phyloP scores from a whole-genome alignment of 2,113 vertebrate genomes.

The Naja naja region DNA sequence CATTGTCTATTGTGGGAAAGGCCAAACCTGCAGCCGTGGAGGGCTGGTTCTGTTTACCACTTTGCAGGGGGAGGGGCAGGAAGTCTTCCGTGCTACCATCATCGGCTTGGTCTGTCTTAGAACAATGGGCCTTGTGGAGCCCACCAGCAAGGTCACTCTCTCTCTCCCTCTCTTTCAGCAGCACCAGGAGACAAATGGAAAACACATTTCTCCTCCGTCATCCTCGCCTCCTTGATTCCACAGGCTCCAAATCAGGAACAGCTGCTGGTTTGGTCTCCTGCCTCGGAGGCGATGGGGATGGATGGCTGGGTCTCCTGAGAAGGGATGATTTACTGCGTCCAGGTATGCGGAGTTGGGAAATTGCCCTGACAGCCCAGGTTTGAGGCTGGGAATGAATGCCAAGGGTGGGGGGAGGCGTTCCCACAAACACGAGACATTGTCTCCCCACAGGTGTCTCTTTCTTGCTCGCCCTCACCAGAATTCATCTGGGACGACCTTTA shows the following conservation, averaged over 20 bases:
- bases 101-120: not conserved
- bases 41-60: slow-evolving; percentile 26
- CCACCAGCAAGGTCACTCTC: rapidly evolving
- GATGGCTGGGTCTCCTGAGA: slow-evolving; percentile 9
- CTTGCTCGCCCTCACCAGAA: not conserved
- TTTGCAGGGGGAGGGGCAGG: slow-evolving; percentile 11
- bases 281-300: not conserved
- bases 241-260: slow-evolving; percentile 47
- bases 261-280: slow-evolving; percentile 32
- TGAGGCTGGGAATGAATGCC: not conserved
- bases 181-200: not conserved
- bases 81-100: not conserved
- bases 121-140: slow-evolving; percentile 8
- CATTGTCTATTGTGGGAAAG: slow-evolving; percentile 50
- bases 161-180: rapidly evolving
- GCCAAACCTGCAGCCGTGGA: slow-evolving; percentile 28
- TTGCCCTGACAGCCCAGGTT: not conserved
- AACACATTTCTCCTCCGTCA: rapidly evolving
- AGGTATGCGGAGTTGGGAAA: slow-evolving; percentile 27
- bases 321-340: slow-evolving; percentile 23
- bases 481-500: not conserved
- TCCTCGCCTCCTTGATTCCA: not conserved
- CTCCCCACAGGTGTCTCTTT: not conserved
- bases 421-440: not conserved
- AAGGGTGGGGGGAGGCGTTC: not conserved